phyloP scores from a whole-genome alignment of 37 sponge, comb jelly and placozoan genomes.

The Hexactinellida sp. region DNA sequence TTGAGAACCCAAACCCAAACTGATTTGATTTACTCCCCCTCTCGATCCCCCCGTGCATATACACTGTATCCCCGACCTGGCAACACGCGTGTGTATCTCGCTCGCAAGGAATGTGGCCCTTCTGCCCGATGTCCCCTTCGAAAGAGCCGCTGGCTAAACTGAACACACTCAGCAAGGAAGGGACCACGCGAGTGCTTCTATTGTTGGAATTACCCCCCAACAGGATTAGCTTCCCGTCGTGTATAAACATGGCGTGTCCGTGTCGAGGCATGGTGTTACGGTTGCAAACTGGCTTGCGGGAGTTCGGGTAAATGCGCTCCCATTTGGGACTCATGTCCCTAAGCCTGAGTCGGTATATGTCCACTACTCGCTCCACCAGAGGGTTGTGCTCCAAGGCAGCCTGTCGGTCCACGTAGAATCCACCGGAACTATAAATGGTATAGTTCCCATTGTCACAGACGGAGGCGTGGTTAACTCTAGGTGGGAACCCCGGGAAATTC shows the following conservation, averaged over 20 bases:
- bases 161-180: neutral
- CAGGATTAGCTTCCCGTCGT: neutral
- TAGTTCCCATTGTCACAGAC: neutral
- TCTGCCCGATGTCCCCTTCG: neutral
- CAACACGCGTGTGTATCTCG: slow-evolving; percentile 5
- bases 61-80: neutral
- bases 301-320: neutral
- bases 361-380: neutral
- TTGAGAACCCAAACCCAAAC: neutral
- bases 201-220: neutral
- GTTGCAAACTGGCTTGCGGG: neutral
- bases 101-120: neutral
- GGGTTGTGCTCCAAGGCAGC: neutral
- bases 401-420: neutral
- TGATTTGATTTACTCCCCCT: neutral
- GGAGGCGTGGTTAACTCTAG: neutral
- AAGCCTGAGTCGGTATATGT: neutral
- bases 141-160: neutral
- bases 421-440: neutral
- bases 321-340: neutral
- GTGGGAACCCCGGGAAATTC: neutral
- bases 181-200: neutral
- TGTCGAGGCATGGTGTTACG: neutral
- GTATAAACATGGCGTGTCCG: neutral
- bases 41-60: neutral